Evolutionary conservation across 2,888 invertebrate genomes (phyloP).

Genomic region (Sturmia bella): DNA sequence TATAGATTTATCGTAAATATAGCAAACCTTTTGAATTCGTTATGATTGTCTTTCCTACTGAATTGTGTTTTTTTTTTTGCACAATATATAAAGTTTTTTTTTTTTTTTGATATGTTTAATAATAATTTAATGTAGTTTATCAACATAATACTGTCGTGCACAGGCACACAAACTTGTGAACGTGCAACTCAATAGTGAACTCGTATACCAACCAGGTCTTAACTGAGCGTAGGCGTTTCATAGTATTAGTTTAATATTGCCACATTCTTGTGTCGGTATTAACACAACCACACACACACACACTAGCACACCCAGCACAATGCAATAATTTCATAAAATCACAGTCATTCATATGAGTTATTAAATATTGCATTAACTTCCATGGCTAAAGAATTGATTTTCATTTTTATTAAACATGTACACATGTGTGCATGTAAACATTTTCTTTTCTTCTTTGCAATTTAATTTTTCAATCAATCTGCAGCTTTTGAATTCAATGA

Average conservation of each 20-base stretch:
- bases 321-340: slow-evolving; percentile 53
- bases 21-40: no score
- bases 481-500: slow-evolving; percentile 1
- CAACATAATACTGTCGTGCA: slow-evolving; percentile 16
- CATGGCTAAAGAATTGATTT: slow-evolving; percentile 37
- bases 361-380: slow-evolving; percentile 54
- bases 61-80: slow-evolving; percentile 7
- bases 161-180: slow-evolving; percentile 1
- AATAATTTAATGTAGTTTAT: slow-evolving; percentile 48
- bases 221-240: slow-evolving; percentile 46
- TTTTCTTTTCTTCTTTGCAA: slow-evolving; percentile 10
- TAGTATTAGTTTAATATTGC: slow-evolving; percentile 35
- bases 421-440: no score
- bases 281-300: neutral
- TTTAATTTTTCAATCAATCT: slow-evolving; percentile 48
- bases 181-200: slow-evolving; percentile 29
- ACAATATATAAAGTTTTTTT: slow-evolving; percentile 29
- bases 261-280: slow-evolving; percentile 3
- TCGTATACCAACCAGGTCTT: slow-evolving; percentile 42
- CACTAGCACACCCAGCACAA: neutral
- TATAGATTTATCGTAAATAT: no score
- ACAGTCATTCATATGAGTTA: slow-evolving; percentile 38
- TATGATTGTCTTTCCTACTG: neutral
- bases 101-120: slow-evolving; percentile 12
- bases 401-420: slow-evolving; percentile 6